Base-by-base conservation (phyloP, 1,140 invertebrate genomes). In the Drosophila triauraria region DNA sequence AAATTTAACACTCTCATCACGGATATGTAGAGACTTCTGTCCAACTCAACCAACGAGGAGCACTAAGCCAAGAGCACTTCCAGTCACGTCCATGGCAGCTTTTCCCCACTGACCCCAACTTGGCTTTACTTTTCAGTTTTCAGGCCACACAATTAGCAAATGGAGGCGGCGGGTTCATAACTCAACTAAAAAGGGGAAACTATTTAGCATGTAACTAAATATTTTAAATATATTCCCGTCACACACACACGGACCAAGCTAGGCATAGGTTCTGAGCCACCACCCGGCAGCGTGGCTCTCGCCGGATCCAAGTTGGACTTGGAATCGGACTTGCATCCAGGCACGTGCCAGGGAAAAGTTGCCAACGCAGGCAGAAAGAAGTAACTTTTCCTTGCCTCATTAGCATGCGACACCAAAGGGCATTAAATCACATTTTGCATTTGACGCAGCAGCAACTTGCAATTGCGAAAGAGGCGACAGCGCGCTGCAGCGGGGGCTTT, bases 351-450 rank as follows among this genome's bases (percentile, higher is more conserved):
- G 43, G 43, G 17, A 78, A 78, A 78, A 78, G 74, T 78, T 77
- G 74, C 44, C 74, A 57, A 51, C 43, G 74, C 35, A 35, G 62
- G 50, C 69, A 62, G 51, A 68, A 78, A 77, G 75, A 77, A 69
- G 75, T 57, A 64, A 65, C 72, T 77, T 77, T 75, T 76, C 42
- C 74, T 68, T 68, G 75, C 72, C 75, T 77, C 75, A 77, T 77
- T 77, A 77, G 75, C 75, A 77, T 77, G 75, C 75, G 48, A 60
- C 75, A 77, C 75, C 75, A 68, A 77, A 60, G 75, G 75, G 75
- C 75, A 77, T 77, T 77, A 77, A 77, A 77, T 77, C 75, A 77
- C 76, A 79, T 80, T 59, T 79, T 80, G 77, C 62, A 58, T 77
- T 78, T 57, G 71, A 63, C 75, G 81, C 81, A 72, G 53, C 74